These are phyloP conservation scores for Galeruca laticollis DNA, from an alignment of 2,888 invertebrate genomes.

Conservation along the genomic window DNA sequence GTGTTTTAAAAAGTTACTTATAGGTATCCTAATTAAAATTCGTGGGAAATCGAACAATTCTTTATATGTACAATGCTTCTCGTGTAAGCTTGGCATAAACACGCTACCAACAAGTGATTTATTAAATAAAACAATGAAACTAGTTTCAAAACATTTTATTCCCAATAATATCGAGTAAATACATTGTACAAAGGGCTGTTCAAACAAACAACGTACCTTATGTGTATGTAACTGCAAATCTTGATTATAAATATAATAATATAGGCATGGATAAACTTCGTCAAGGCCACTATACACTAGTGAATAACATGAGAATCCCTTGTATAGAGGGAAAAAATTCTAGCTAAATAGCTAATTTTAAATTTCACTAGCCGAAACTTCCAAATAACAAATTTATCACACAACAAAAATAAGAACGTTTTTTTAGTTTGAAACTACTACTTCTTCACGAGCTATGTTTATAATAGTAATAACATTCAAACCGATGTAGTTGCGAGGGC, in stretches of 20 bases:
- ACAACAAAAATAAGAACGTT: background rate
- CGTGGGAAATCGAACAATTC: too few species aligned
- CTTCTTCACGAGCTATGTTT: too few species aligned
- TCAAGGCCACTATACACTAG: constrained; percentile 62
- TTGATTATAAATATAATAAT: constrained; percentile 50
- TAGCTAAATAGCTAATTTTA: constrained; percentile 58
- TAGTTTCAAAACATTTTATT: constrained; percentile 52
- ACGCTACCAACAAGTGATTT: too few species aligned
- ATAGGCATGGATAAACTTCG: constrained; percentile 58
- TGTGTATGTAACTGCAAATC: constrained; percentile 49
- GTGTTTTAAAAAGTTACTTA: too few species aligned
- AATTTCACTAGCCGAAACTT: constrained; percentile 62
- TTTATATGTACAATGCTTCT: too few species aligned
- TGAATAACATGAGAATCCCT: constrained; percentile 56
- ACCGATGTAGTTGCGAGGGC: too few species aligned
- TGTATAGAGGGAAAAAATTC: constrained; percentile 62
- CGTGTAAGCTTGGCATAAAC: too few species aligned
- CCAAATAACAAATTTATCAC: background rate
- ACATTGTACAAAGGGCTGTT: constrained; percentile 53
- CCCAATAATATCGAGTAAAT: constrained; percentile 51
- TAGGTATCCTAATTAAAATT: too few species aligned
- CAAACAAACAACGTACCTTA: constrained; percentile 50
- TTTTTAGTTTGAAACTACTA: too few species aligned
- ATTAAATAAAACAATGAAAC: background rate
- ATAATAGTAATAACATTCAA: too few species aligned